Evolutionary conservation across 2,113 vertebrate genomes (phyloP).

Genomic region (Perca schrenkii): DNA sequence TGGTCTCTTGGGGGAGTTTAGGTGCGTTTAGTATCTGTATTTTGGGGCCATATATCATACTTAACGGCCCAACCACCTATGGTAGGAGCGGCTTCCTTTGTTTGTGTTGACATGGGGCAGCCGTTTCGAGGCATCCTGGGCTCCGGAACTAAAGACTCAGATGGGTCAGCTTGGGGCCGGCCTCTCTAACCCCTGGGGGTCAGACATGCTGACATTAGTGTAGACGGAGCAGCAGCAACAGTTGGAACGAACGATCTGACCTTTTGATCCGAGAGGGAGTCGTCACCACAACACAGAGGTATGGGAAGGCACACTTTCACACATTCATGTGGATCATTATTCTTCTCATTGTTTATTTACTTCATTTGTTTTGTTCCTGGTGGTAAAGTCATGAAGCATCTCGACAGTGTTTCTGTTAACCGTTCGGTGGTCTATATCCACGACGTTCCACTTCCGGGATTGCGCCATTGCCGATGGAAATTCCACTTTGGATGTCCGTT

Average conservation of each 20-base stretch:
- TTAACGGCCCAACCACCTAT: conserved; percentile 40
- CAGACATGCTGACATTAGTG: conserved; percentile 59
- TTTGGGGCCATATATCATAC: conserved; percentile 67
- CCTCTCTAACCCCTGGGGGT: conserved; percentile 59
- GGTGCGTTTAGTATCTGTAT: conserved; percentile 46
- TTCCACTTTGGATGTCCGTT: no score
- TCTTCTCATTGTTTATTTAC: conserved; percentile 23
- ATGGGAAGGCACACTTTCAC: conserved; percentile 24
- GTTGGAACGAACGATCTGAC: conserved; percentile 29
- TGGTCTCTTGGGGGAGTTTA: conserved; percentile 55
- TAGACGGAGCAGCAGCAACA: conserved; percentile 18
- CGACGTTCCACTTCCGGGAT: no score
- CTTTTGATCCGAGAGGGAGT: conserved; percentile 49
- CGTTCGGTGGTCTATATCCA: no score
- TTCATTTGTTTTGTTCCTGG: not conserved
- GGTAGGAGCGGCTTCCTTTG: conserved; percentile 29
- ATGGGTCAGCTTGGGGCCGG: conserved; percentile 57
- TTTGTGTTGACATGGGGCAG: conserved; percentile 68
- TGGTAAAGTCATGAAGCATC: not conserved
- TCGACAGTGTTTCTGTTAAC: not conserved
- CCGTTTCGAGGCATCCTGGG: conserved; percentile 51
- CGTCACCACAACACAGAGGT: conserved; percentile 20
- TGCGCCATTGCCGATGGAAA: no score
- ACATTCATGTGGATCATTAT: not conserved
- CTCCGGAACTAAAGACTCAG: conserved; percentile 34